Base-by-base conservation (phyloP, 2,113 vertebrate genomes). In the Pogona vitticeps region DNA sequence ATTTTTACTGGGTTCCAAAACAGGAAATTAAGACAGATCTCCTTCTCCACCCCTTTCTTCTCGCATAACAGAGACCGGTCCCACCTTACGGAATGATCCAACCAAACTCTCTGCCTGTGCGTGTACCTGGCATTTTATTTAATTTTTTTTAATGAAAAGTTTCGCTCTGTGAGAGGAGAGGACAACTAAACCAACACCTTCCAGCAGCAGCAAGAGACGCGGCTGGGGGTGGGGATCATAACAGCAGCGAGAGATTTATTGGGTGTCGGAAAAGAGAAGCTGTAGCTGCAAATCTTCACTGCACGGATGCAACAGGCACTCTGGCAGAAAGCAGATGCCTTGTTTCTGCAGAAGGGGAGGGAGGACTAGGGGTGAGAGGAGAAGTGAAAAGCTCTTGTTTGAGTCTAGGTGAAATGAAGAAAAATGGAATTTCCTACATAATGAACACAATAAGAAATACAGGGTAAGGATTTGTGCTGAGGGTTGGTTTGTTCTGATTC, bases 241-340 rank as follows among this genome's bases (percentile, higher is more conserved):
- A 93, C 94, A 84, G 46, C 83, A 86, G 65, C 33, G 26, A 58
- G 67, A 93, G 61, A 93, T 94, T 91, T 92, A 94, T 92, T 86
- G 92, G 84, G 93, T 91, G 90, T 61, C 89, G 67, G 89, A 76
- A 91, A 92, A 87, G 78, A 93, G 82, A 90, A 91, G 78, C 56
- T 78, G 80, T 58, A 72, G 46, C 26, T 67, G 65, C 0, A 80
- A 78, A 91, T 83, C 92, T 88, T 84, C 2, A 1, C 38, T 73
- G 89, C 6, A 3, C 1, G 3, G 79, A 59, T 75, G 70, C 70
- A 89, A 87, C 83, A 78, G 89, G 85, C 85, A 5, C 1, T 86
- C 88, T 88, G 88, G 85, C 84, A 91, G 89, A 67, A 89, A 89
- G 81, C n/a, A 3, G 76, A 84, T 84, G 86, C 85, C 87, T n/a